Percentiles rank a stretch among this genome's conserved stretches.
These are phyloP conservation scores for Excalfactoria chinensis DNA, from an alignment of 2,113 vertebrate genomes.

Conservation along the genomic window DNA sequence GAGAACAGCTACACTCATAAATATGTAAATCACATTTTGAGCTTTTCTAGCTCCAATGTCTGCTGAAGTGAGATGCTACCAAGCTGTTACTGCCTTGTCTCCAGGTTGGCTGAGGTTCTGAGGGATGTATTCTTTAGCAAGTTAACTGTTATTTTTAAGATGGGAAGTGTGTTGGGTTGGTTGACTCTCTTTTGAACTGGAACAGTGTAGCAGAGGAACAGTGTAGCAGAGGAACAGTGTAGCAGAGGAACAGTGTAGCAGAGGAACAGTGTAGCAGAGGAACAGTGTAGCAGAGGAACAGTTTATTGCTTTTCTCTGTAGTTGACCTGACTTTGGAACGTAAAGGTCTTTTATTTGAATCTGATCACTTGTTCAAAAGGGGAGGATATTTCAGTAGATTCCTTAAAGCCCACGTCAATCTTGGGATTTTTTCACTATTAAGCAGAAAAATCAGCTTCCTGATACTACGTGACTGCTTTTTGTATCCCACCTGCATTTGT, in stretches of 20 bases:
- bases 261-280: not conserved
- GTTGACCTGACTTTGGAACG: not conserved
- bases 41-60: not conserved
- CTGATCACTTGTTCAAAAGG: not conserved
- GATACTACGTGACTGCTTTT: not conserved
- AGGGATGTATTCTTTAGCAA: not conserved
- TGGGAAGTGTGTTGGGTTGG: not conserved
- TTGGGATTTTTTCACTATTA: not conserved
- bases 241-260: not conserved
- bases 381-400: not conserved
- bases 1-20: not conserved
- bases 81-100: not conserved
- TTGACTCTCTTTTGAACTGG: not conserved
- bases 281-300: not conserved
- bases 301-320: not conserved
- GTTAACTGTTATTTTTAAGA: not conserved
- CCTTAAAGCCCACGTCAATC: not conserved
- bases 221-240: not conserved
- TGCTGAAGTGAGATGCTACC: not conserved
- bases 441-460: not conserved
- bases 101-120: not conserved
- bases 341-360: not conserved
- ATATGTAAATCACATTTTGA: not conserved
- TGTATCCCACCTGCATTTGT: not conserved
- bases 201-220: not conserved